Conservation (phyloP, 2,888 invertebrate species). For the Hymenopus coronatus region DNA sequence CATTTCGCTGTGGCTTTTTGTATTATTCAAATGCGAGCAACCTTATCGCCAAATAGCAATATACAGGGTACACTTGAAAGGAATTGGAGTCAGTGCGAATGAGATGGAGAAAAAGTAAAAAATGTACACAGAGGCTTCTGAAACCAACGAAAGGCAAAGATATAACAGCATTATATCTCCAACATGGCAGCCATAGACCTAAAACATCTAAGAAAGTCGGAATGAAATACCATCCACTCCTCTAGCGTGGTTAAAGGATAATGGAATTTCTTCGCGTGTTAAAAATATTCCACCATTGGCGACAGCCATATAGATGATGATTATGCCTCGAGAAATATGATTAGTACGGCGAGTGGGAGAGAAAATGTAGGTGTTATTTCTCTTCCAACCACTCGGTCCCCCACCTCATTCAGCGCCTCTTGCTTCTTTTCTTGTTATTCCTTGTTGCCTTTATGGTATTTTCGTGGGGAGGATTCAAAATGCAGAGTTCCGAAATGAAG, state of each 20-base stretch:
- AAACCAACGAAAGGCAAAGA: constrained; percentile 1
- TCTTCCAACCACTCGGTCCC: not conserved
- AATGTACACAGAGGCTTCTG: not conserved
- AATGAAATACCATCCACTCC: constrained; percentile 19
- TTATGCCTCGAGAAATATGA: constrained; percentile 21
- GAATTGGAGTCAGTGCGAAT: not conserved
- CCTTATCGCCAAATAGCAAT: constrained; percentile 22
- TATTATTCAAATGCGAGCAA: constrained; percentile 20
- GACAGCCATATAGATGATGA: constrained; percentile 19
- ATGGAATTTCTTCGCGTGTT: constrained; percentile 21
- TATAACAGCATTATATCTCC: constrained; percentile 13
- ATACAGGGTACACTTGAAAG: constrained; percentile 5
- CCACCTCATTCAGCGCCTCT: not conserved
- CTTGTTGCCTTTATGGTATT: not conserved
- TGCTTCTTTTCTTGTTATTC: constrained; percentile 18
- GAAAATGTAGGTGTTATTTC: constrained; percentile 18
- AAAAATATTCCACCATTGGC: constrained; percentile 20
- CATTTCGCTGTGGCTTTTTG: constrained; percentile 12
- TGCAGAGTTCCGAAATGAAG: constrained; percentile 17
- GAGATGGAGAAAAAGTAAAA: not conserved
- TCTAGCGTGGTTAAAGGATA: constrained; percentile 18
- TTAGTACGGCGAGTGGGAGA: constrained; percentile 5
- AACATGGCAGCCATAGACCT: constrained; percentile 1
- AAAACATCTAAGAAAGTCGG: not conserved
- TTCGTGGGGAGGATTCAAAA: constrained; percentile 15